Evolutionary conservation across 2,797 vertebrate genomes (phyloP).

Genomic region (Orestias chungarensis): DNA sequence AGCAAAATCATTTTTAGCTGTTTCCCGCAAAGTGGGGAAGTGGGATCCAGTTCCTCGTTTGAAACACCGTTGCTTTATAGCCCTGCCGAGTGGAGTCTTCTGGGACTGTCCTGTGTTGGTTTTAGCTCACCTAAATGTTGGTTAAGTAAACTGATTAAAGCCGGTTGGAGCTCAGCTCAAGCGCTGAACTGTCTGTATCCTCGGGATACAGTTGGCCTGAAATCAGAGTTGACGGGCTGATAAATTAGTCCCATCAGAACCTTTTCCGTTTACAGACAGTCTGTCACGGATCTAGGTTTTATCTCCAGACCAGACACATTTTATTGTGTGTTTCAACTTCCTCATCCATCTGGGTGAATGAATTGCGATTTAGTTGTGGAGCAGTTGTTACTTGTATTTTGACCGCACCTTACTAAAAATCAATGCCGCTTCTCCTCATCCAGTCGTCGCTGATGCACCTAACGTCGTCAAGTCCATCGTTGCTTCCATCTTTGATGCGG

Average conservation of each 20-base stretch:
- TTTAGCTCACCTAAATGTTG: neutral
- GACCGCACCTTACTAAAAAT: slow-evolving; percentile 59
- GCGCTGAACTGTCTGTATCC: neutral
- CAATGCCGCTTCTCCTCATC: slow-evolving; percentile 50
- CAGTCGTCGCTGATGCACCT: slow-evolving; percentile 59
- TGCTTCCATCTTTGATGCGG: slow-evolving; percentile 38
- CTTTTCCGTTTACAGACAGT: neutral
- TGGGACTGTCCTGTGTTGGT: neutral
- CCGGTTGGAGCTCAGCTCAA: neutral
- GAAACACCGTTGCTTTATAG: no score
- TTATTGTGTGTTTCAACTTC: neutral
- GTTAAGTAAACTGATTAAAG: slow-evolving; percentile 1
- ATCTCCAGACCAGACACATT: slow-evolving; percentile 1
- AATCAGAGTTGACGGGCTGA: neutral
- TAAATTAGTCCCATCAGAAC: neutral
- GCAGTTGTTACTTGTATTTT: slow-evolving; percentile 26
- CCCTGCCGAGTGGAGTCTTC: no score
- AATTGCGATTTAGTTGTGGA: neutral
- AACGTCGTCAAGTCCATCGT: slow-evolving; percentile 52
- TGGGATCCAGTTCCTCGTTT: no score
- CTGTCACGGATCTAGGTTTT: neutral
- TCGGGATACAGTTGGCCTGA: slow-evolving; percentile 1
- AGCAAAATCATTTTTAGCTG: neutral
- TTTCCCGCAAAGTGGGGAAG: neutral
- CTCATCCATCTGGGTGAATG: neutral